Conservation (phyloP, 2,888 invertebrate species). For the Drosophila greeni region DNA sequence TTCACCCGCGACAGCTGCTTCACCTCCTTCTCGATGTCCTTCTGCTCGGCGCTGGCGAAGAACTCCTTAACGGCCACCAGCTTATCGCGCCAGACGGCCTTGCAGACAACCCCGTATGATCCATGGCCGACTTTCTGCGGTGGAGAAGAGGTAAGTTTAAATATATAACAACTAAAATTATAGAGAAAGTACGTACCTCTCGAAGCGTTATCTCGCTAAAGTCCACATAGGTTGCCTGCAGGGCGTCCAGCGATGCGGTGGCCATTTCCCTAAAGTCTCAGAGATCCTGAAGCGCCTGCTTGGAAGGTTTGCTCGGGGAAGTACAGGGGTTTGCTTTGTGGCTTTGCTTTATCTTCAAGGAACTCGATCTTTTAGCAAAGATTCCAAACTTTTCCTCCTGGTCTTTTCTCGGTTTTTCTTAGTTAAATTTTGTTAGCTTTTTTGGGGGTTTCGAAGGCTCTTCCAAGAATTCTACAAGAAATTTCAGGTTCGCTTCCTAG, state of each 20-base stretch:
- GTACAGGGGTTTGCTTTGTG: neutral
- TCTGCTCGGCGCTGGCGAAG: conserved; percentile 92
- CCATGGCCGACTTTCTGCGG: conserved; percentile 92
- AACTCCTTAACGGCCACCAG: conserved; percentile 96
- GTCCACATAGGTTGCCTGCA: conserved; percentile 52
- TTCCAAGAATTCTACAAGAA: neutral
- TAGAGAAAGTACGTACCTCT: conserved; percentile 41
- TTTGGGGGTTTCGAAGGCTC: too few species aligned
- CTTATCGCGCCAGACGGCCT: conserved; percentile 90
- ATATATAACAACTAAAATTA: too few species aligned
- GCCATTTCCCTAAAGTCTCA: conserved; percentile 26
- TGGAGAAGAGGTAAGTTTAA: neutral
- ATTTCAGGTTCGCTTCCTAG: neutral
- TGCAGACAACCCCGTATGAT: conserved; percentile 95
- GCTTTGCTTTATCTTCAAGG: neutral
- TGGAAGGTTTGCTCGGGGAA: neutral
- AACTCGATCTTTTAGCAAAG: neutral
- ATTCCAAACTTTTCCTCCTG: neutral
- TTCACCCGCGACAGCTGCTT: conserved; percentile 93
- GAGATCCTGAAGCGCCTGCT: neutral
- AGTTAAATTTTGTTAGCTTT: neutral
- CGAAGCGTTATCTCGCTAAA: conserved; percentile 49
- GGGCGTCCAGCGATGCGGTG: conserved; percentile 48
- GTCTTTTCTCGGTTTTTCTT: neutral
- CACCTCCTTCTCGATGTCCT: conserved; percentile 92